Base-by-base conservation (phyloP, 2,113 vertebrate genomes). In the Chauna torquata region DNA sequence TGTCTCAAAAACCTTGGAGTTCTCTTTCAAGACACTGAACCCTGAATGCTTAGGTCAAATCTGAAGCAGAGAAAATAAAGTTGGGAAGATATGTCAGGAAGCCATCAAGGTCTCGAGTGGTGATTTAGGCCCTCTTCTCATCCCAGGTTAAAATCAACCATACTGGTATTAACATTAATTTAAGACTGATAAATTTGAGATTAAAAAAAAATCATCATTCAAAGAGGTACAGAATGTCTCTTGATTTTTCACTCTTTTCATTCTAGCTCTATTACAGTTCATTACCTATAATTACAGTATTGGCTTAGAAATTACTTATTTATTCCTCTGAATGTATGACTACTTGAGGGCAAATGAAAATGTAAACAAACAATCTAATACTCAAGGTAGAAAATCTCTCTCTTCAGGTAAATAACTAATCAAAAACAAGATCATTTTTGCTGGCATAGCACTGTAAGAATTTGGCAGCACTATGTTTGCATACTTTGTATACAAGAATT, bases 351-450 rank as follows among this genome's bases (percentile, higher is more conserved):
- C 47, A 97, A 93, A 97, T 40, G 86, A 96, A 97, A 94, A 89
- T 44, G 44, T 84, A 96, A 97, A 93, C 74, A 95, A 96, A 95
- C 72, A 96, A 90, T 80, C 55, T 96, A 82, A 94, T 91, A 61
- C 38, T 91, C 92, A 88, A 79, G 83, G 74, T 92, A 88, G 88
- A 92, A 86, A 97, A 92, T 84, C 54, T 89, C 69, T 72, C 88
- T 98, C 86, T 95, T 94, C 90, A 81, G 76, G 85, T 96, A 94
- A 97, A 97, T 85, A 97, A 94, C 59, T 87, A 95, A 97, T 96
- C 72, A 97, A 95, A 97, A 42, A 5, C 12, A 70, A 90, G 42
- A 74, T 69, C 11, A 0, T 54, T 88, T 95, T 68, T 86, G 50
- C 64, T 93, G 86, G 80, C 82, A 88, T 24, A 52, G 4, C 23